Conservation (phyloP, 2,113 vertebrate genomes). For the Poeciliopsis turrubarensis region DNA sequence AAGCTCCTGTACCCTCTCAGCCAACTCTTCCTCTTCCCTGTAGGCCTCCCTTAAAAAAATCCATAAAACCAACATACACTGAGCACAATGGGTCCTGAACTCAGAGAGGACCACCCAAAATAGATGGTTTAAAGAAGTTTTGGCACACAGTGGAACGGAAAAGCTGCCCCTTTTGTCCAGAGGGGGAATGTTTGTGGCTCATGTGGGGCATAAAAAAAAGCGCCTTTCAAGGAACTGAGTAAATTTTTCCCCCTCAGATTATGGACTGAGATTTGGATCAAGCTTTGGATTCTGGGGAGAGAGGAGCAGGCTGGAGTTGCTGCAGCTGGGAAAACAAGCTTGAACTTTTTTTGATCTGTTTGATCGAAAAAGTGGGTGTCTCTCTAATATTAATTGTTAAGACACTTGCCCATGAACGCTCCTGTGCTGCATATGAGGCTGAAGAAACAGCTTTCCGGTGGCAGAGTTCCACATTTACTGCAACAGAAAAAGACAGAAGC, state of each 20-base stretch:
- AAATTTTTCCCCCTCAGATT: slow-evolving; percentile 9
- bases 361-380: neutral
- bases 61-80: neutral
- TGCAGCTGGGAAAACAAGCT: slow-evolving; percentile 65
- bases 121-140: slow-evolving; percentile 13
- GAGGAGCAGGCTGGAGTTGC: slow-evolving; percentile 39
- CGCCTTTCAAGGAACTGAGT: slow-evolving; percentile 28
- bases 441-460: slow-evolving; percentile 92
- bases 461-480: slow-evolving; percentile 89
- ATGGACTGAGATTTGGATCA: slow-evolving; percentile 9
- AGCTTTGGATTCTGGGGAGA: slow-evolving; percentile 17
- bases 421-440: slow-evolving; percentile 90
- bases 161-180: slow-evolving; percentile 13
- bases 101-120: slow-evolving; percentile 12
- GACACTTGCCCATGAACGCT: slow-evolving; percentile 88
- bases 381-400: neutral
- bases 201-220: slow-evolving; percentile 38
- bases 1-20: neutral
- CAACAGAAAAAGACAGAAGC: slow-evolving; percentile 26
- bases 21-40: neutral
- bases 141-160: slow-evolving; percentile 1
- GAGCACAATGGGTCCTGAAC: neutral
- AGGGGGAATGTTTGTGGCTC: slow-evolving; percentile 14
- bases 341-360: neutral
- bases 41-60: neutral